A percentile compares a stretch with the other conserved stretches of the same genome.
These are phyloP conservation scores for Dryoscopus gambensis DNA, from an alignment of 2,113 vertebrate species.

Conservation along the genomic window DNA sequence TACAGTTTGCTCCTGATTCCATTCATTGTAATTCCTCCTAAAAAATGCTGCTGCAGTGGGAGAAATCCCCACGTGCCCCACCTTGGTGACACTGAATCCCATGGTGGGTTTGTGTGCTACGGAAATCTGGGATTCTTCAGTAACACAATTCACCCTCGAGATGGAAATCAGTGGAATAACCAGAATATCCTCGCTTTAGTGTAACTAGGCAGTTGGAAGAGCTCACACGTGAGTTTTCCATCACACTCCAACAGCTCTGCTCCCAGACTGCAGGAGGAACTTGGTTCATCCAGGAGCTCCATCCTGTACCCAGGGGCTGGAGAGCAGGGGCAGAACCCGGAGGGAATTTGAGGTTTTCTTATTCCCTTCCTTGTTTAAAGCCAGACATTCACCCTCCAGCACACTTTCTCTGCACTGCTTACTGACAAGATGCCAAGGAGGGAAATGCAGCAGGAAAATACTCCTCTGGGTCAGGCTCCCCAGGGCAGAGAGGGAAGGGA, in stretches of 20 bases:
- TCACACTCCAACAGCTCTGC: background rate
- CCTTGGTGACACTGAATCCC: background rate
- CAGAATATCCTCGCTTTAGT: background rate
- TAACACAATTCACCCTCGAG: fast-evolving
- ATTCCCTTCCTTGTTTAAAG: background rate
- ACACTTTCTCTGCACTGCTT: background rate
- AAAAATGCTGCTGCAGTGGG: background rate
- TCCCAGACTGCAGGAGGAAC: background rate
- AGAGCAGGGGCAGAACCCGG: background rate
- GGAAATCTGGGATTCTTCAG: background rate
- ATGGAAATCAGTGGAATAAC: background rate
- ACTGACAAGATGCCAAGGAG: background rate
- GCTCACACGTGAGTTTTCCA: fast-evolving
- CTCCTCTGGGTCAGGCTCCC: background rate
- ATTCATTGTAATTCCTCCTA: background rate
- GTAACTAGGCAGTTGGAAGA: background rate
- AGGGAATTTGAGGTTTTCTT: background rate
- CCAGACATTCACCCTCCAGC: background rate
- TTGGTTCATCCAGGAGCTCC: background rate
- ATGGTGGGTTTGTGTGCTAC: fast-evolving
- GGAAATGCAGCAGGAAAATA: background rate
- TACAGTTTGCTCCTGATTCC: background rate
- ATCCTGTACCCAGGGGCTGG: background rate
- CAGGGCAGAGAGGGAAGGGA: background rate
- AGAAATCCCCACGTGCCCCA: background rate